phyloP scores from a whole-genome alignment of 2,113 vertebrate genomes.

The Daphoenositta chrysoptera region DNA sequence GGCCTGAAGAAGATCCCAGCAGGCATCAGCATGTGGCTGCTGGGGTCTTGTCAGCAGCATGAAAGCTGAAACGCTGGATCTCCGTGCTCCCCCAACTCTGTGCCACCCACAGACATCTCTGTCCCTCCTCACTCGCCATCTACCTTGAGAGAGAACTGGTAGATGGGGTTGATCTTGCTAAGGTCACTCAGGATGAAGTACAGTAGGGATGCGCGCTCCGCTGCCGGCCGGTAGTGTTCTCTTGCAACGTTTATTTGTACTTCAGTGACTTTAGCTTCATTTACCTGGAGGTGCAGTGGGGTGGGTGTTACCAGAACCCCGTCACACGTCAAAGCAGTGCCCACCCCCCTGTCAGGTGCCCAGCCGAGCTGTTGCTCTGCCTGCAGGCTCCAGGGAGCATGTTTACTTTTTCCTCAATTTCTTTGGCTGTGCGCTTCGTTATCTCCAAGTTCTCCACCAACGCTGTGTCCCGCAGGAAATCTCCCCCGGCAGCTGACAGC shows the following conservation, averaged over 20 bases:
- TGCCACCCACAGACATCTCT: background rate
- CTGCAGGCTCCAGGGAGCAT: fast-evolving
- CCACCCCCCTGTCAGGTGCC: background rate
- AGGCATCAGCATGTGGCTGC: background rate
- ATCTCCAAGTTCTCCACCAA: constrained; percentile 78
- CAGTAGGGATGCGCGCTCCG: constrained; percentile 66
- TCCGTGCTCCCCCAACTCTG: fast-evolving
- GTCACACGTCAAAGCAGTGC: fast-evolving
- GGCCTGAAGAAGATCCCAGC: constrained; percentile 39
- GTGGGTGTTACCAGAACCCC: background rate
- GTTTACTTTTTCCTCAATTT: constrained; percentile 74
- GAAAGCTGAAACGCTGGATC: background rate
- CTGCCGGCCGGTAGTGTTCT: constrained; percentile 70
- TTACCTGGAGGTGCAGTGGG: constrained; percentile 4
- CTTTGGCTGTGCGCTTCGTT: constrained; percentile 71
- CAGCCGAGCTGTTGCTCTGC: background rate
- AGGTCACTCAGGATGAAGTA: constrained; percentile 81
- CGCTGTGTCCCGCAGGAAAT: constrained; percentile 70
- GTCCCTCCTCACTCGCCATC: background rate
- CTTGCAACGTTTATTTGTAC: constrained; percentile 66
- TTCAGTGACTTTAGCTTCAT: constrained; percentile 74
- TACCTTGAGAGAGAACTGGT: constrained; percentile 80
- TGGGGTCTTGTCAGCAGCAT: background rate
- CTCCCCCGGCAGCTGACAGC: constrained; percentile 63
- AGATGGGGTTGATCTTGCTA: constrained; percentile 78